A percentile compares a stretch with the other conserved stretches of the same genome.
Evolutionary conservation across 2,113 vertebrate genomes (phyloP).

Genomic region (Dipodomys stephensi): DNA sequence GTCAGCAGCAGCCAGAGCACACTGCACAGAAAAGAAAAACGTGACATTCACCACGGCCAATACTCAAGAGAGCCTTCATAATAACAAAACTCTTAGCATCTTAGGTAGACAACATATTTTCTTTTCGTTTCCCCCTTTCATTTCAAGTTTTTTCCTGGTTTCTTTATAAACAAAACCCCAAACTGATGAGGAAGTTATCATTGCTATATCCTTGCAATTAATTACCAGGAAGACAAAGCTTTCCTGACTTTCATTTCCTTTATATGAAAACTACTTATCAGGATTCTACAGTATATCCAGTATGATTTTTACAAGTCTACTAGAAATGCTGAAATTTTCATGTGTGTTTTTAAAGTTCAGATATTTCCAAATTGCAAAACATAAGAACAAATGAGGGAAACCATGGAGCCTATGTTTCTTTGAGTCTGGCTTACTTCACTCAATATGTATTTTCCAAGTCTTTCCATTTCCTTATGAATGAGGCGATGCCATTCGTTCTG

Average conservation of each 20-base stretch:
- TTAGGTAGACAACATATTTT: not conserved
- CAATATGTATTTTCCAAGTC: too few relatives aligned
- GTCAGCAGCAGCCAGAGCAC: conserved; percentile 86
- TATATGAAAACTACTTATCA: conserved; percentile 27
- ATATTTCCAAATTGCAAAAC: too few relatives aligned
- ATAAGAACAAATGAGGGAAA: too few relatives aligned
- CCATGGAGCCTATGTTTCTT: too few relatives aligned
- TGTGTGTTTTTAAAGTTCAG: conserved; percentile 32
- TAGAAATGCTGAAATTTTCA: conserved; percentile 38
- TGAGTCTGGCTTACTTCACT: too few relatives aligned
- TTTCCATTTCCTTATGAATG: too few relatives aligned
- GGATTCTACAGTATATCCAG: not conserved
- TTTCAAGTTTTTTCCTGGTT: not conserved
- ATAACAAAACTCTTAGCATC: not conserved
- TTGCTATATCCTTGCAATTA: not conserved
- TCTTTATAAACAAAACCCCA: conserved; percentile 17
- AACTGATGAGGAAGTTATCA: not conserved
- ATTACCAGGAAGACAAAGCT: not conserved
- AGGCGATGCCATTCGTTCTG: too few relatives aligned
- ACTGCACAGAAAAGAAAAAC: conserved; percentile 79
- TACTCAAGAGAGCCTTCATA: not conserved
- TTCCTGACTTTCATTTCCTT: conserved; percentile 13
- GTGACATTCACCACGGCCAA: not conserved
- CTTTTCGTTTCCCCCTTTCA: not conserved
- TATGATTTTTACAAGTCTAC: conserved; percentile 36